Conservation (phyloP, 2,888 invertebrate species). For the Julus scandinavius region DNA sequence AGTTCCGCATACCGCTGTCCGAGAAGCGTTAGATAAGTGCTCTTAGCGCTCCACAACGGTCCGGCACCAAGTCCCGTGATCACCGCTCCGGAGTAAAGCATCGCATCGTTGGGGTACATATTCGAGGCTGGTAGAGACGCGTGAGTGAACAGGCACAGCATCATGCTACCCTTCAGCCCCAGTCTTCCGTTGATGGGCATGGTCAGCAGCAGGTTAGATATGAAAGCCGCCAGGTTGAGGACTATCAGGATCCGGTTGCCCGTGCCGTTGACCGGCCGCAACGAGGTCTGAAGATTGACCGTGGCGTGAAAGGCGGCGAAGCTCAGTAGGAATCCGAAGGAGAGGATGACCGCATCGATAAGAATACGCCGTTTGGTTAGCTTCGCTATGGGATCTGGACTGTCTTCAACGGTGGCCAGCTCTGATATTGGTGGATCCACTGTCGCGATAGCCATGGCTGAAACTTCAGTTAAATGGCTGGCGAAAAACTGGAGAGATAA, state of each 20-base stretch:
- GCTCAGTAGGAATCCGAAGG: slow-evolving; percentile 58
- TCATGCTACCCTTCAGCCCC: slow-evolving; percentile 90
- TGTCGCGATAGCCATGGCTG: no score
- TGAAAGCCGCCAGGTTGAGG: slow-evolving; percentile 90
- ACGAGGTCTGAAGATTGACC: slow-evolving; percentile 75
- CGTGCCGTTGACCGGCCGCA: slow-evolving; percentile 87
- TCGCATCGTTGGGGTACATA: background rate
- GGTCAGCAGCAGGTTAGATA: slow-evolving; percentile 95
- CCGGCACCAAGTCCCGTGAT: slow-evolving; percentile 50
- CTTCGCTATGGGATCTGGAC: no score
- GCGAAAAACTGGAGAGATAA: no score
- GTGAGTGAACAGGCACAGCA: slow-evolving; percentile 4
- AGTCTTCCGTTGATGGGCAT: slow-evolving; percentile 91
- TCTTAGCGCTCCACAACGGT: slow-evolving; percentile 50
- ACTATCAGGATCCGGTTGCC: slow-evolving; percentile 90
- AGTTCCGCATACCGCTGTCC: slow-evolving; percentile 9
- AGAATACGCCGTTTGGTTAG: background rate
- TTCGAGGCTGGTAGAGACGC: background rate
- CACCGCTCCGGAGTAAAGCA: slow-evolving; percentile 45
- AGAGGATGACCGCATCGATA: slow-evolving; percentile 58
- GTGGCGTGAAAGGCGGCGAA: slow-evolving; percentile 58
- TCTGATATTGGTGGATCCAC: no score
- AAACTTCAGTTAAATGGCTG: no score
- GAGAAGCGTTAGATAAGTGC: slow-evolving; percentile 37
- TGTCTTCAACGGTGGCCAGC: no score